phyloP scores from a whole-genome alignment of 2,888 invertebrate genomes.

The Phorcus lineatus region DNA sequence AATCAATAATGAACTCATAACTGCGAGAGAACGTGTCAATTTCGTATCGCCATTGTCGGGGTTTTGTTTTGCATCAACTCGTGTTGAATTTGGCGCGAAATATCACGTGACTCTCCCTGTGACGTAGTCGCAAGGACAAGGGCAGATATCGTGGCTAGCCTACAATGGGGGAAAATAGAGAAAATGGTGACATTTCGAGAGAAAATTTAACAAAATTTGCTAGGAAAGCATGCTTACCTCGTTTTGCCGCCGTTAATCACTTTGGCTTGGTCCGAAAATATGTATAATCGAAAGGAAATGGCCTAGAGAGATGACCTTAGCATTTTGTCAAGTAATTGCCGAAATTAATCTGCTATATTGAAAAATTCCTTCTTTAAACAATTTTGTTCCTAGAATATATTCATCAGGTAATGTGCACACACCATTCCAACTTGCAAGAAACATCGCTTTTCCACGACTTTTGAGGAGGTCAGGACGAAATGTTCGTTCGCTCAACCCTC shows the following conservation, averaged over 20 bases:
- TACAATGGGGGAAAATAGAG: neutral
- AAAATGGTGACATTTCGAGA: neutral
- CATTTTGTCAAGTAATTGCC: constrained; percentile 18
- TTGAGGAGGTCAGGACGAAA: neutral
- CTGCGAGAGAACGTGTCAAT: too few species aligned
- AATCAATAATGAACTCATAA: too few species aligned
- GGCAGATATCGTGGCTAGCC: neutral
- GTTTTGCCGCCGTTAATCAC: neutral
- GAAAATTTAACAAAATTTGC: constrained; percentile 3
- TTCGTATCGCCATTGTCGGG: too few species aligned
- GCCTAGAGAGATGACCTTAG: neutral
- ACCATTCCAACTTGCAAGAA: neutral
- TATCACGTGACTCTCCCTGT: neutral
- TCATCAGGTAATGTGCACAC: neutral
- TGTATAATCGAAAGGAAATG: neutral
- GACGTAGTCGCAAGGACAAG: neutral
- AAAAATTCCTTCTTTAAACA: neutral
- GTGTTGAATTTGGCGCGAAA: constrained; percentile 28
- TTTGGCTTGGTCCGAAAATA: constrained; percentile 10
- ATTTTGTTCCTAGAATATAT: constrained; percentile 8
- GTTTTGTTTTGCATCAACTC: too few species aligned
- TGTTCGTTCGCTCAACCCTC: neutral
- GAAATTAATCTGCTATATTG: neutral
- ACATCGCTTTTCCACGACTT: neutral
- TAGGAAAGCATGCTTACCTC: constrained; percentile 24